phyloP scores from a whole-genome alignment of 2,113 vertebrate species.

The Elephas maximus region DNA sequence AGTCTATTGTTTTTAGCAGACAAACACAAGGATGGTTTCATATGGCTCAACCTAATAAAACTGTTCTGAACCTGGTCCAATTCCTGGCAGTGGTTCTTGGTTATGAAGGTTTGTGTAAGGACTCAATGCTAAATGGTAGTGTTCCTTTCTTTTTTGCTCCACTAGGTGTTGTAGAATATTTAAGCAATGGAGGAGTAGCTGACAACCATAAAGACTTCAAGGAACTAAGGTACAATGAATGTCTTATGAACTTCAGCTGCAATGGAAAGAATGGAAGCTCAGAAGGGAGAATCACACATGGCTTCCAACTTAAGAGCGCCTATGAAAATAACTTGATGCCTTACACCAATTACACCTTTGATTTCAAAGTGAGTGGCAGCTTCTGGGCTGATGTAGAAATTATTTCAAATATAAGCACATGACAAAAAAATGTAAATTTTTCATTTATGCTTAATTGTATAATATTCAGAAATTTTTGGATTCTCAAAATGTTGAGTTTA shows the following conservation, averaged over 20 bases:
- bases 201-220: conserved; percentile 99
- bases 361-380: conserved; percentile 95
- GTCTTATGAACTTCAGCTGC: conserved; percentile 99
- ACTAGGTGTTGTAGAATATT: conserved; percentile 98
- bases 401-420: conserved; percentile 33
- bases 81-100: not conserved
- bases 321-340: conserved; percentile 99
- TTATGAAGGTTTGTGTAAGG: not conserved
- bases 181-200: conserved; percentile 97
- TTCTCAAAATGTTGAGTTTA: conserved; percentile 34
- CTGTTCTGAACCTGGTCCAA: not conserved
- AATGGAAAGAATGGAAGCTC: conserved; percentile 95
- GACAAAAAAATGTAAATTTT: not conserved
- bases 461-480: conserved; percentile 14
- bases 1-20: not conserved
- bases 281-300: conserved; percentile 97
- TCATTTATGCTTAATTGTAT: not conserved
- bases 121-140: conserved; percentile 37
- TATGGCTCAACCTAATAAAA: conserved; percentile 10
- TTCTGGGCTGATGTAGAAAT: not conserved
- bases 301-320: conserved; percentile 98
- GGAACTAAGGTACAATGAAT: conserved; percentile 97
- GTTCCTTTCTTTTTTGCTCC: conserved; percentile 62
- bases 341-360: conserved; percentile 99
- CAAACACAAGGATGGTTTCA: not conserved